Percentiles rank a stretch among this genome's conserved stretches.
phyloP scores from a whole-genome alignment of 2,113 vertebrate genomes.

The Anoplopoma fimbria region DNA sequence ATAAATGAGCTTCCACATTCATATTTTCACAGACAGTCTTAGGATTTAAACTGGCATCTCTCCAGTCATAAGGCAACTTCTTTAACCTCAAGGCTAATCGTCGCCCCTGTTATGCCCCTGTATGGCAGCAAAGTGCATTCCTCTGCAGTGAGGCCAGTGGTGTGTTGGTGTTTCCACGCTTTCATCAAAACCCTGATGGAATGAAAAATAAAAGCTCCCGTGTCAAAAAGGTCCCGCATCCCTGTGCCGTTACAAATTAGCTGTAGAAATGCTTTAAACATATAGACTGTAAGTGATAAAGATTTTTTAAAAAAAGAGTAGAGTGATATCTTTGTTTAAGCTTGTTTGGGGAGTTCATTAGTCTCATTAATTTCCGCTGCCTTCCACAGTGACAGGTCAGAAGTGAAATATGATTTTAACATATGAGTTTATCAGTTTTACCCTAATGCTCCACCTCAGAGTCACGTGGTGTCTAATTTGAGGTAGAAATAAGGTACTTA shows the following conservation, averaged over 20 bases:
- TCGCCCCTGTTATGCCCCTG: conserved; percentile 43
- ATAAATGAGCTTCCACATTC: conserved; percentile 10
- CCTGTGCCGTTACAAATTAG: background rate
- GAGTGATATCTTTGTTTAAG: conserved; percentile 7
- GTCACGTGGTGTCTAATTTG: background rate
- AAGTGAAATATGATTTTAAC: background rate
- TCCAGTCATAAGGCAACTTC: conserved; percentile 38
- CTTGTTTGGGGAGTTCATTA: conserved; percentile 1
- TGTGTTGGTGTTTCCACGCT: conserved; percentile 46
- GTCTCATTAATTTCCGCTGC: conserved; percentile 11
- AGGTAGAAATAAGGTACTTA: background rate
- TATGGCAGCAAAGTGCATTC: conserved; percentile 53
- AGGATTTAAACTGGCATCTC: conserved; percentile 30
- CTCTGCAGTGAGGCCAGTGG: conserved; percentile 21
- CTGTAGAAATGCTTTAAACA: background rate
- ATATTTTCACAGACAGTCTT: conserved; percentile 22
- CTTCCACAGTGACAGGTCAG: background rate
- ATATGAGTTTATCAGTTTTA: background rate
- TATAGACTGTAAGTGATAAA: background rate
- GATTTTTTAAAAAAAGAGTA: background rate
- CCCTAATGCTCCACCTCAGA: background rate
- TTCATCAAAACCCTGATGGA: conserved; percentile 40
- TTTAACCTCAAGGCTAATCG: conserved; percentile 22
- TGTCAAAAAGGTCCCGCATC: background rate
- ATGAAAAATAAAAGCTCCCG: conserved; percentile 13